Conservation (phyloP, 2,113 vertebrate genomes). For the Orycteropus afer region DNA sequence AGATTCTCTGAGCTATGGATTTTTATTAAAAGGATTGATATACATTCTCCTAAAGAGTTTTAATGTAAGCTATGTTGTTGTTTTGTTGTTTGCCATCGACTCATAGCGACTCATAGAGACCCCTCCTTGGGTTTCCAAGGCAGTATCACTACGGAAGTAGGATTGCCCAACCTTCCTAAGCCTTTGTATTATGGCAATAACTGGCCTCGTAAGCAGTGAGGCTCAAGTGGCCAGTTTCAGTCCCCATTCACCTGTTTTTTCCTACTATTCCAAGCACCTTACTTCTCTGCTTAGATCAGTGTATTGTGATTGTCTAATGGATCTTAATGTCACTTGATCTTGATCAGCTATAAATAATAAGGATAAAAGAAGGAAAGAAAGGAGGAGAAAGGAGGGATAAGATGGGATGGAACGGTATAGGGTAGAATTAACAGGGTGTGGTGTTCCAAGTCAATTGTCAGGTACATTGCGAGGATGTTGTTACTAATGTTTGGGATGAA, state of each 20-base stretch:
- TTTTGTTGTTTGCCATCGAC: too few species aligned
- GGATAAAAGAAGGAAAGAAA: neutral
- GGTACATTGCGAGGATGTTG: neutral
- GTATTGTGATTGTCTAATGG: neutral
- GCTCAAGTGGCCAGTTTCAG: neutral
- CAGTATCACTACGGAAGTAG: too few species aligned
- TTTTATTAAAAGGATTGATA: neutral
- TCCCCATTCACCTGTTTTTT: neutral
- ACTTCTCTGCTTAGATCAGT: neutral
- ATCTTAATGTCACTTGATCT: neutral
- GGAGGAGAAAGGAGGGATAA: neutral
- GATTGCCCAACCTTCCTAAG: too few species aligned
- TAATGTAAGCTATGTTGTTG: too few species aligned
- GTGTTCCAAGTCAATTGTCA: neutral
- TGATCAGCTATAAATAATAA: neutral
- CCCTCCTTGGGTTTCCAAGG: too few species aligned
- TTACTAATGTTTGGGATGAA: neutral
- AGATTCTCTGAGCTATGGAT: slow-evolving; percentile 52
- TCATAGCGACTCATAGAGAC: too few species aligned
- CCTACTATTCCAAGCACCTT: neutral
- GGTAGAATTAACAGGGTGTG: neutral
- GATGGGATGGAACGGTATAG: neutral
- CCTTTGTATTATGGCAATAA: neutral
- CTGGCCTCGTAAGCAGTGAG: neutral
- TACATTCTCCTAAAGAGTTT: neutral